Evolutionary conservation across 2,113 vertebrate genomes (phyloP), one percentile per base, ranked within the genome.

Genomic region (Thinocorus orbignyianus): DNA sequence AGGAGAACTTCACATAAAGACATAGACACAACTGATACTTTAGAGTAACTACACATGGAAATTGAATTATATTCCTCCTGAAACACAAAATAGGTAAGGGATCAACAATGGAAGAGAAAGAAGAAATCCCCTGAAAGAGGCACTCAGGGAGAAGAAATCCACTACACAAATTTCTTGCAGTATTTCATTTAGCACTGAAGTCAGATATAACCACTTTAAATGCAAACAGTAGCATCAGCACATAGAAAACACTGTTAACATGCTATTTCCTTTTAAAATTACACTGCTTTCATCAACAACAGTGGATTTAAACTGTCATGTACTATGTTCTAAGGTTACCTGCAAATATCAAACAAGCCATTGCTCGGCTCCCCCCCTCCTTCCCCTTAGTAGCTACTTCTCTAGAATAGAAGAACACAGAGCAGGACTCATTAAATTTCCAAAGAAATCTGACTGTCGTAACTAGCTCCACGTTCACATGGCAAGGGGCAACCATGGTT

Each of bases 381-480:
- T 73, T 74, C 61, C 71, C 90, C 68, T 80, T 55, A 91, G 87
- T 55, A 95, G 74, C 88, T 91, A 91, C 62, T 94, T 84, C 64
- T 85, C 70, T 89, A 92, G 66, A 85, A 64, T 0, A 72, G 90
- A 86, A 68, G 54, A 86, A 25, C 89, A 87, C 31, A 81, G 42
- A 71, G 58, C 9, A 8, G 51, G n/a, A 87, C 76, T 94, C 41
- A 84, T 54, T 54, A 65, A 10, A 72, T 61, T 89, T 79, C 66
- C 81, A 82, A 85, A 85, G 65, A 90, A 86, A 92, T 62, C 5
- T 95, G 65, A 93, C 70, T 87, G 88, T 2, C 57, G 78, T 60
- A 85, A 95, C 81, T 90, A 97, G 49, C 41, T 94, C 66, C 84
- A 69, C 62, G 82, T 69, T 76, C 66, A 87, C 0, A 0, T 58